phyloP scores from a whole-genome alignment of 1,140 invertebrate species.

The Coptotermes formosanus region DNA sequence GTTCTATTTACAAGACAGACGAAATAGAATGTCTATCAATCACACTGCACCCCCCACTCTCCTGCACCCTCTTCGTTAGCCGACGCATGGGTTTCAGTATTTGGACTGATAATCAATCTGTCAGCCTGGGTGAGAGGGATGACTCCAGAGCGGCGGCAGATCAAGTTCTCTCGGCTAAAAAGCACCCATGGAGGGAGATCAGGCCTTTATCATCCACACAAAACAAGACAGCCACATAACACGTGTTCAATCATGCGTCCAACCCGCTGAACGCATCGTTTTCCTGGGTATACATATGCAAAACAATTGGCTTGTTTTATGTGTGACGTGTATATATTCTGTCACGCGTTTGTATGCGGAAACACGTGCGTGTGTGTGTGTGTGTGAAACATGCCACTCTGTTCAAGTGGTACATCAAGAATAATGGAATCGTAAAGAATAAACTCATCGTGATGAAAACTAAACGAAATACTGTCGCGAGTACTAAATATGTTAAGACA shows the following conservation, averaged over 20 bases:
- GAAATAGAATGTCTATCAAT: not conserved
- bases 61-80: not conserved
- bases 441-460: not conserved
- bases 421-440: not conserved
- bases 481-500: no score
- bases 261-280: not conserved
- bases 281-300: not conserved
- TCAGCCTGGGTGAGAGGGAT: not conserved
- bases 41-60: not conserved
- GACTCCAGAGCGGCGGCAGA: not conserved
- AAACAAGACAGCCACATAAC: not conserved
- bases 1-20: not conserved
- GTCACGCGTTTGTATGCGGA: not conserved
- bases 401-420: not conserved
- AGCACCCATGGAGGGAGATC: not conserved
- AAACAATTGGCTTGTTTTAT: slow-evolving; percentile 14
- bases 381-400: no score
- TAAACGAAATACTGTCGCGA: not conserved
- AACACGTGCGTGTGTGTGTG: not conserved
- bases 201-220: not conserved
- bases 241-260: not conserved
- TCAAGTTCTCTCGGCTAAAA: not conserved
- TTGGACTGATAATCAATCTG: slow-evolving; percentile 1
- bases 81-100: not conserved
- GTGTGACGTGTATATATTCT: not conserved